Evolutionary conservation across 2,113 vertebrate genomes (phyloP).

Genomic region (Capricornis sumatraensis): DNA sequence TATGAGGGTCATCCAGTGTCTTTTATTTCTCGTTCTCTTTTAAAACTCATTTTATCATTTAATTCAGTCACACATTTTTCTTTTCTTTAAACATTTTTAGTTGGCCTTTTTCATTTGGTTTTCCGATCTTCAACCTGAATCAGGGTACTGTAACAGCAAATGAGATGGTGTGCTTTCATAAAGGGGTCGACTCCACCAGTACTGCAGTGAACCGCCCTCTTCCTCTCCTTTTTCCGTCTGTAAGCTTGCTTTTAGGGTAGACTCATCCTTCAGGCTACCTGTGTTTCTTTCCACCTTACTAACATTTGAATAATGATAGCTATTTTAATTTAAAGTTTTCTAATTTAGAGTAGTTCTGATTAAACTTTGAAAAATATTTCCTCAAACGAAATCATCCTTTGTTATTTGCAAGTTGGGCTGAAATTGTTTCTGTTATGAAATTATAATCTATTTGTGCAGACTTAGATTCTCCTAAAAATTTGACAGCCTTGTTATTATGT

Average conservation of each 20-base stretch:
- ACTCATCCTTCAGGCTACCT: neutral
- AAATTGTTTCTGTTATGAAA: neutral
- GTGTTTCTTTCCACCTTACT: slow-evolving; percentile 10
- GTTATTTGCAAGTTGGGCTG: neutral
- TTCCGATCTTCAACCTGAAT: neutral
- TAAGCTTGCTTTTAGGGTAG: slow-evolving; percentile 36
- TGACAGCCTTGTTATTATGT: neutral
- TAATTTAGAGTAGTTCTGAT: neutral
- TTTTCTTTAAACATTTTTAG: slow-evolving; percentile 60
- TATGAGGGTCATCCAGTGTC: slow-evolving; percentile 35
- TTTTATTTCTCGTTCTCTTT: slow-evolving; percentile 44
- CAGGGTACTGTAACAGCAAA: neutral
- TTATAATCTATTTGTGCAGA: slow-evolving; percentile 9
- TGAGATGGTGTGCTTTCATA: slow-evolving; percentile 55
- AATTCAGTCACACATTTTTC: slow-evolving; percentile 42
- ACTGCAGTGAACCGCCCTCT: slow-evolving; percentile 49
- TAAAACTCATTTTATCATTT: slow-evolving; percentile 36
- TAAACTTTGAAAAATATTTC: slow-evolving; percentile 35
- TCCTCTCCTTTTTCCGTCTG: neutral
- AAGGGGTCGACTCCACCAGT: slow-evolving; percentile 63
- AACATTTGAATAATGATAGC: neutral
- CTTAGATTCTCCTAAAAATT: slow-evolving; percentile 24
- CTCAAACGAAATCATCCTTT: slow-evolving; percentile 9
- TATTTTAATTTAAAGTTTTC: slow-evolving; percentile 10
- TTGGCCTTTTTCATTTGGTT: slow-evolving; percentile 53